phyloP scores from a whole-genome alignment of 2,113 vertebrate species.

The Pipra filicauda region DNA sequence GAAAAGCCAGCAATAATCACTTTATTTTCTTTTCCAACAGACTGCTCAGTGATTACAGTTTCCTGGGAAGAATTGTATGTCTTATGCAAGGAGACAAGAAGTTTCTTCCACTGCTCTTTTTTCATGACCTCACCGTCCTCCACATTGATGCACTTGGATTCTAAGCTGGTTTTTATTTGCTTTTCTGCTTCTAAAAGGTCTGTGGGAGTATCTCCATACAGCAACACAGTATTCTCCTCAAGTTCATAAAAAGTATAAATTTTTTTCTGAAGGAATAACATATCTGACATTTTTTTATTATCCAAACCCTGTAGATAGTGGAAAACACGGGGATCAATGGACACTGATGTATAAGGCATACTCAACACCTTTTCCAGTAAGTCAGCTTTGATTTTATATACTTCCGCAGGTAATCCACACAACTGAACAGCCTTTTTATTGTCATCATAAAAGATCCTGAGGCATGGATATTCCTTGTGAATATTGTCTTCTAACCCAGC shows the following conservation, averaged over 20 bases:
- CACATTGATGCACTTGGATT: slow-evolving; percentile 53
- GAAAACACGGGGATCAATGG: slow-evolving; percentile 59
- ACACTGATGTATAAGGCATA: slow-evolving; percentile 61
- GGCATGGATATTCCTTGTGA: slow-evolving; percentile 47
- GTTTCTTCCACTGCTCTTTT: slow-evolving; percentile 69
- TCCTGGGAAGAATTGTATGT: slow-evolving; percentile 21
- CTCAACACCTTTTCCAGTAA: slow-evolving; percentile 60
- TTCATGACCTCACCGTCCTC: slow-evolving; percentile 65
- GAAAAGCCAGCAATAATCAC: slow-evolving; percentile 77
- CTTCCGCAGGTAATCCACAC: slow-evolving; percentile 74
- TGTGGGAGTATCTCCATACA: slow-evolving; percentile 64
- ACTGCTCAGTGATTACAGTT: slow-evolving; percentile 43
- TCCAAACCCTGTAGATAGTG: slow-evolving; percentile 71
- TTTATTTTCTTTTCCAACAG: not conserved
- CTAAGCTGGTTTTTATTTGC: slow-evolving; percentile 66
- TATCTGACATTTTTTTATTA: slow-evolving; percentile 60
- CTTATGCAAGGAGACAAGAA: slow-evolving; percentile 40
- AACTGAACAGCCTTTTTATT: slow-evolving; percentile 57
- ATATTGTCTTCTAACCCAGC: slow-evolving; percentile 61
- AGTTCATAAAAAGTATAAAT: slow-evolving; percentile 77
- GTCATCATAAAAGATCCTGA: slow-evolving; percentile 67
- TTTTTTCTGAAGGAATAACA: slow-evolving; percentile 71
- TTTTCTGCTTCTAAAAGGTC: slow-evolving; percentile 74
- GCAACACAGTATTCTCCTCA: slow-evolving; percentile 19
- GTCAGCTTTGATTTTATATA: slow-evolving; percentile 70